Evolutionary conservation across 1,140 invertebrate genomes (phyloP), one percentile per base, ranked within the genome.

Genomic region (Lasioglossum baleicum): DNA sequence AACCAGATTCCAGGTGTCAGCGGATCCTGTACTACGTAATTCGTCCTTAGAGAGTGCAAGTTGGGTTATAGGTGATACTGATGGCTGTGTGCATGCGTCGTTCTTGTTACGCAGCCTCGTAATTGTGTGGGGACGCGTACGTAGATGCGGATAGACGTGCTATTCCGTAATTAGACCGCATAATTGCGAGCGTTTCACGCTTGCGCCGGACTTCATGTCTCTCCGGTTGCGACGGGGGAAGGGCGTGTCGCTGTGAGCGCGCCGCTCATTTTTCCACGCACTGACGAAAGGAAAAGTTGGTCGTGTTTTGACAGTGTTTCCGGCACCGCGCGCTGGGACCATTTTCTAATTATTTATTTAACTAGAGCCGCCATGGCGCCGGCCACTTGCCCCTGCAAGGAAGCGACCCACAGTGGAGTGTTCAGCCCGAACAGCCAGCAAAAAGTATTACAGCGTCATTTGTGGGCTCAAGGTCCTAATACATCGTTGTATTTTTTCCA

Each of bases 111-210:
- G 66, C 20, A 7, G 10, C 44, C 15, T 13, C 42, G 53, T 11
- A 60, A 60, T 58, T 48, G 65, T 58, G 42, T 4, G 17, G 22
- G 40, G 6, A 13, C 2, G 26, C 7, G 13, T 42, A n/a, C 7
- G 31, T 76, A 44, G 53, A 53, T 53, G 56, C 20, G 20, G 10
- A 8, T 15, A 42, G 42, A 73, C 63, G 75, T 42, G 61, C 66
- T 67, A 70, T 82, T 82, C 74, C 83, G 83, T 79, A 85, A 85
- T 85, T 77, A 81, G 75, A 82, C 58, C 84, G 61, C 67, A 44
- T 84, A 86, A 86, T 86, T 86, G 61, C 58, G 17, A 58, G n/a
- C 61, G 48, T 56, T 75, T 82, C 75, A 81, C 60, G 66, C 58
- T 40, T 65, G 44, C 17, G 66, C 22, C 26, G 63, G 63, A 44